Evolutionary conservation across 2,797 vertebrate species (phyloP).

Genomic region (Artibeus lituratus): DNA sequence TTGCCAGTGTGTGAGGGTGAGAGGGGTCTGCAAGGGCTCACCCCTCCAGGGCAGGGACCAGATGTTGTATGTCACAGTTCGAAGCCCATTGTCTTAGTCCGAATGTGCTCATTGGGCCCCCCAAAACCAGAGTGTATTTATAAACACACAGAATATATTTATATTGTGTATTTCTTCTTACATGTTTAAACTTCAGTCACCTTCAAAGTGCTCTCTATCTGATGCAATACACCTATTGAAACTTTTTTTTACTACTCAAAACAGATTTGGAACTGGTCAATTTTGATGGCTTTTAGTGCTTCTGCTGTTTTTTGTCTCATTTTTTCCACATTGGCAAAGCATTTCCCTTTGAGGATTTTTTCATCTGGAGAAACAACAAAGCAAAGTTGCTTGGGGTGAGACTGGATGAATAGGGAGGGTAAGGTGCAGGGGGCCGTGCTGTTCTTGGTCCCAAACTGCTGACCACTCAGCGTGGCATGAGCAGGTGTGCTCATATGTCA

Average conservation of each 20-base stretch:
- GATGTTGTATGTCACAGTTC: neutral
- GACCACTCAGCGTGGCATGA: neutral
- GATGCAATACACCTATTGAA: neutral
- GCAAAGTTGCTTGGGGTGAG: too few species aligned
- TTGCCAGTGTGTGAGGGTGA: neutral
- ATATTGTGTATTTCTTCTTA: neutral
- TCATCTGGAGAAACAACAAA: neutral
- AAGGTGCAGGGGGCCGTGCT: too few species aligned
- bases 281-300: neutral
- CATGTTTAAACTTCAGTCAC: neutral
- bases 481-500: neutral
- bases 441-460: neutral
- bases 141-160: too few species aligned
- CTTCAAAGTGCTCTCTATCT: neutral
- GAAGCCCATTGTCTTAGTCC: neutral
- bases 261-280: neutral
- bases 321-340: neutral
- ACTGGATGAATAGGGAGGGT: neutral
- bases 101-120: fast-evolving
- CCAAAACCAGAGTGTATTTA: neutral
- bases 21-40: fast-evolving
- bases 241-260: neutral
- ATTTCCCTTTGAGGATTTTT: neutral
- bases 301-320: neutral
- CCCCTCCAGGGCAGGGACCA: neutral